phyloP scores from a whole-genome alignment of 2,113 vertebrate species.

The Gavia stellata region DNA sequence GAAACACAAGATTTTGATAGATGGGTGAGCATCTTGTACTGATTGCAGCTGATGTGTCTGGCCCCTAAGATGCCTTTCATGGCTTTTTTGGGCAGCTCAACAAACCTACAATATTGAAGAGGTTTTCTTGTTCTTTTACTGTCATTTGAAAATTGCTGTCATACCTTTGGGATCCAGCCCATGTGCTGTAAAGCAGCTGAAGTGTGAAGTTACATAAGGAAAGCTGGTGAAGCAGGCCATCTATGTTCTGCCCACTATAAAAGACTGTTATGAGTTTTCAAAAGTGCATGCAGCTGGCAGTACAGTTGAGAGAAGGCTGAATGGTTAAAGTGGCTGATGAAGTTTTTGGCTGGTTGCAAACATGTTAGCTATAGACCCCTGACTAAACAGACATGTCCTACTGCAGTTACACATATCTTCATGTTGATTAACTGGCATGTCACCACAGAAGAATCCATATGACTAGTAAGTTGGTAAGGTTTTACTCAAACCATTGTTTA shows the following conservation, averaged over 20 bases:
- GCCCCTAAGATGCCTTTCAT: background rate
- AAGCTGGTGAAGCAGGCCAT: background rate
- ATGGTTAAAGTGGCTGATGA: background rate
- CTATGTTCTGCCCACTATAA: background rate
- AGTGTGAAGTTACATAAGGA: background rate
- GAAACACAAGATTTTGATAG: background rate
- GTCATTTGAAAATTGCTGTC: background rate
- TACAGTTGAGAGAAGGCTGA: background rate
- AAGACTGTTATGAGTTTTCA: background rate
- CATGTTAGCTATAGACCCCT: background rate
- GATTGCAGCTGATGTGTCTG: background rate
- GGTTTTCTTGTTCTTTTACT: background rate
- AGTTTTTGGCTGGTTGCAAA: background rate
- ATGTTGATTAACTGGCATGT: background rate
- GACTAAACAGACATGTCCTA: background rate
- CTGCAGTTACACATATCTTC: background rate
- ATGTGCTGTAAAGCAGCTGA: background rate
- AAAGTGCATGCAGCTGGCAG: background rate
- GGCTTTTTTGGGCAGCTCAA: background rate
- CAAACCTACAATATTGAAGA: background rate
- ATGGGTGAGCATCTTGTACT: background rate
- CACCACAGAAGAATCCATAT: background rate
- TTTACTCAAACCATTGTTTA: background rate
- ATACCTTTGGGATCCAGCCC: background rate
- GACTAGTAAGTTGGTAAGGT: background rate